These are phyloP conservation scores for Pammene aurita DNA, from an alignment of 2,888 invertebrate genomes.

Conservation along the genomic window DNA sequence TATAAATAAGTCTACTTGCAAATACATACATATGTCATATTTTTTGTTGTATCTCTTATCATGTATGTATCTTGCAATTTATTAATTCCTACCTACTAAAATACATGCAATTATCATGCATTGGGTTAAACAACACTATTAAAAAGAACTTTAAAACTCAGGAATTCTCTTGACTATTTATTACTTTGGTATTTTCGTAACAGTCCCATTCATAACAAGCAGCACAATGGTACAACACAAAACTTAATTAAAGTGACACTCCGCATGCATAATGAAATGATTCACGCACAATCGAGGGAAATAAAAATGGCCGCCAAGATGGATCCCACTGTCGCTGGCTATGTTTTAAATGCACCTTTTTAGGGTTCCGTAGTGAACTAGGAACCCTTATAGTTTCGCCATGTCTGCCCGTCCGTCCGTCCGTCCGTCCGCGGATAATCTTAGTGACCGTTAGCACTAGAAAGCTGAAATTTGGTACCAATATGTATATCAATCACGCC, in stretches of 20 bases:
- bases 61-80: background rate
- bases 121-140: no score
- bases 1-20: no score
- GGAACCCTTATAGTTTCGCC: no score
- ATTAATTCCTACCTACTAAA: background rate
- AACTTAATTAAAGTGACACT: slow-evolving; percentile 80
- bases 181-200: slow-evolving; percentile 34
- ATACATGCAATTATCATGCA: background rate
- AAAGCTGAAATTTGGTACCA: no score
- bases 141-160: background rate
- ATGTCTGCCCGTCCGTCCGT: no score
- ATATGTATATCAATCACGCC: no score
- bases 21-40: no score
- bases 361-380: no score
- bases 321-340: slow-evolving; percentile 33
- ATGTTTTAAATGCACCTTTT: slow-evolving; percentile 32
- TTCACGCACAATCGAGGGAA: slow-evolving; percentile 64
- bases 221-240: slow-evolving; percentile 72
- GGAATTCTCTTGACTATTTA: slow-evolving; percentile 19
- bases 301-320: slow-evolving; percentile 45
- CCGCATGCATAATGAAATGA: slow-evolving; percentile 77
- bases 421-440: no score
- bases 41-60: no score
- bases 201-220: slow-evolving; percentile 68
- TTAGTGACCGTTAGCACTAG: no score